These are phyloP conservation scores for Zoroaster sp. DNA, from an alignment of 53 echinoderm and acorn worm genomes.

Conservation along the genomic window DNA sequence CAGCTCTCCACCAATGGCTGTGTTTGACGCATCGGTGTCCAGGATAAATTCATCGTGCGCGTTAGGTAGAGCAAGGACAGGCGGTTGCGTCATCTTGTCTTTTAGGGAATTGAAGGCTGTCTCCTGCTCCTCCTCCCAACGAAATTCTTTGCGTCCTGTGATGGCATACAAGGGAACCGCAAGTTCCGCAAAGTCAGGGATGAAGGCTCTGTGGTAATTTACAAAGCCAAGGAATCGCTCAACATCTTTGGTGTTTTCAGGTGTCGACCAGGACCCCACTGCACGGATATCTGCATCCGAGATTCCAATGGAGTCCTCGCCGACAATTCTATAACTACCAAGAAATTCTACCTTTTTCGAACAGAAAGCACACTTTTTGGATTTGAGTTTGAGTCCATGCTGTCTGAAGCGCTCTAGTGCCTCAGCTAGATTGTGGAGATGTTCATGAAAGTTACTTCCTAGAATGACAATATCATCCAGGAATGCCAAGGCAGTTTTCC, in stretches of 20 bases:
- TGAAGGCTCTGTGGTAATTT: constrained; percentile 51
- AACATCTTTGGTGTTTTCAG: constrained; percentile 17
- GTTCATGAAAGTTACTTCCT: constrained; percentile 29
- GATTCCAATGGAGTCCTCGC: background rate
- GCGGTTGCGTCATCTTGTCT: background rate
- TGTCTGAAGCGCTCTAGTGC: constrained; percentile 12
- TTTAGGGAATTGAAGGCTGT: constrained; percentile 11
- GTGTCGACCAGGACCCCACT: constrained; percentile 29
- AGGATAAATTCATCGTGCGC: constrained; percentile 27
- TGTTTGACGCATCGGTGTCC: constrained; percentile 50
- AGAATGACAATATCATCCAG: constrained; percentile 63
- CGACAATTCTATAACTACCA: background rate
- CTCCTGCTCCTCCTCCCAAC: constrained; percentile 38
- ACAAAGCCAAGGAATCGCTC: constrained; percentile 47
- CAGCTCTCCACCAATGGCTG: constrained; percentile 32
- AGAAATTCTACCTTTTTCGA: constrained; percentile 21
- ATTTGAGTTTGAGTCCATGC: constrained; percentile 27
- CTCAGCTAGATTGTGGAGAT: constrained; percentile 25
- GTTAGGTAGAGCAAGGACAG: constrained; percentile 21
- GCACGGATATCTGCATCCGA: background rate
- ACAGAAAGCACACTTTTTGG: constrained; percentile 12
- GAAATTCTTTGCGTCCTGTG: background rate
- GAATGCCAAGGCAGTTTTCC: constrained; percentile 54
- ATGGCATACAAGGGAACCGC: constrained; percentile 29
- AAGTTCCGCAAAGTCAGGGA: constrained; percentile 1